Base-by-base conservation (phyloP, 2,888 invertebrate genomes). In the Hydrotaea cyrtoneurina region DNA sequence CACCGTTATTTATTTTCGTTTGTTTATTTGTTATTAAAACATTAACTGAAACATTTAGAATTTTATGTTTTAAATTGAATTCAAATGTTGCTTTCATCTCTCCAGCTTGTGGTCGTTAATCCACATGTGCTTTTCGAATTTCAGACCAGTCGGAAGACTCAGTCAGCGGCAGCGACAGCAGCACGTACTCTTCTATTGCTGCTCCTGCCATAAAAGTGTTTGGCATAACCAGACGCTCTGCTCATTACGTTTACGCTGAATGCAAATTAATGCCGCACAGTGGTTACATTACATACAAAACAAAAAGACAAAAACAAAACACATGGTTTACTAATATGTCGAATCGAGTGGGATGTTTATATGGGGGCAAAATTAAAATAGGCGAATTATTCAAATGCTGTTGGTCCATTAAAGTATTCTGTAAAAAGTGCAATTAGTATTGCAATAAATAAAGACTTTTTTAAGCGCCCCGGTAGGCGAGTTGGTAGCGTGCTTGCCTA, bases 41-140 rank as follows among this genome's bases (percentile, higher is more conserved):
- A 69, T 69, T 69, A 23, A 69, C 15, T 15, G 46, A 13, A 69
- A 23, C 46, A 46, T 69, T 69, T 43, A 43, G 17, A 69, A 23
- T 43, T 69, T 66, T 23, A 15, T 59, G 26, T 23, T 43, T 69
- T 43, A 46, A 69, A 46, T 46, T 43, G 19, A 43, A 21, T 66
- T 39, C 17, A 17, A 66, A 66, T 66, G 66, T 36, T 66, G 39
- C 66, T 19, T 66, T 69, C 43, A 69, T 23, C 23, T 23, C 23
- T 19, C 23, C 31, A 46, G 69, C 46, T 13, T 46, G 69, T 46
- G 69, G 69, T n/a, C 46, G 66, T 36, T 21, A 2, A 46, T 46
- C 23, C 69, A 69, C 69, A 69, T 69, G 69, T 43, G 69, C 17
- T 46, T 69, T 69, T 69, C 17, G 23, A 69, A 69, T 69, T 66